Conservation (phyloP, 2,113 vertebrate species). For the Isurus oxyrinchus region DNA sequence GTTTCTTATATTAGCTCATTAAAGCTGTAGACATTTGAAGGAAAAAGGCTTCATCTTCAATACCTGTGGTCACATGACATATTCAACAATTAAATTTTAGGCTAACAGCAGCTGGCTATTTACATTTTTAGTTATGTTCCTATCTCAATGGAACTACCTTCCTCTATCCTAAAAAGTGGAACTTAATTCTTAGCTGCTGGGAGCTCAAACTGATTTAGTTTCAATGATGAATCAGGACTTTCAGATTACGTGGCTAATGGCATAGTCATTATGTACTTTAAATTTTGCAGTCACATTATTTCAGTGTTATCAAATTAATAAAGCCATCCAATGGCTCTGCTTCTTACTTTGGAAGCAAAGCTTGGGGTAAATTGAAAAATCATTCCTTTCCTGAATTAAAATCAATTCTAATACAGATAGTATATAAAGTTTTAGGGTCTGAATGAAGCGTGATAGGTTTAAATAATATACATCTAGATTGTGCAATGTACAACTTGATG, state of each 20-base stretch:
- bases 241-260: not conserved
- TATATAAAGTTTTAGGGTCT: not conserved
- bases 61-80: not conserved
- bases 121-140: not conserved
- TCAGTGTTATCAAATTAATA: not conserved
- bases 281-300: not conserved
- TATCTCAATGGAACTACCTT: not conserved
- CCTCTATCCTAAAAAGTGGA: not conserved
- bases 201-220: not conserved
- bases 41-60: not conserved
- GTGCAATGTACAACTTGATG: not conserved
- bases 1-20: not conserved
- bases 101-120: not conserved
- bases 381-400: not conserved
- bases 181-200: not conserved
- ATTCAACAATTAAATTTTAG: not conserved
- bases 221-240: not conserved
- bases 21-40: not conserved
- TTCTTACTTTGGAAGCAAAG: not conserved
- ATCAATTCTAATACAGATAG: not conserved
- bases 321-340: not conserved
- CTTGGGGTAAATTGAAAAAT: not conserved
- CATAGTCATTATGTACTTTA: not conserved
- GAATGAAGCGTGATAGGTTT: not conserved
- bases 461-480: not conserved